Percentiles rank a stretch among this genome's conserved stretches.
Evolutionary conservation across 2,113 vertebrate genomes (phyloP).

Genomic region (Brachirus orientalis): DNA sequence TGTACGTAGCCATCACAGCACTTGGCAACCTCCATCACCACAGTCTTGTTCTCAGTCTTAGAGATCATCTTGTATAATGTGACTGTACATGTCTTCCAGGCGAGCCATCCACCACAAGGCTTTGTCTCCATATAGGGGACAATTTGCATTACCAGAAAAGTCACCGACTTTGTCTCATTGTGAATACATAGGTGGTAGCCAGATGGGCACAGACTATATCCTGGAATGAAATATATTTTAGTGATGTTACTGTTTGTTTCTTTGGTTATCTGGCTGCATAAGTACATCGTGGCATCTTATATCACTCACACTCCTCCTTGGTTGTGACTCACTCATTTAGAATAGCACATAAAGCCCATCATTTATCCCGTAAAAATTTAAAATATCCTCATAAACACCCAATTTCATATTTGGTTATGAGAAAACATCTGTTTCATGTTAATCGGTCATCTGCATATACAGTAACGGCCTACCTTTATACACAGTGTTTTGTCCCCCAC

Average conservation of each 20-base stretch:
- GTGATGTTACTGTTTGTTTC: background rate
- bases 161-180: conserved; percentile 72
- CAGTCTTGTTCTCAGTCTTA: conserved; percentile 55
- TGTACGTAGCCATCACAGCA: conserved; percentile 89
- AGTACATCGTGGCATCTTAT: background rate
- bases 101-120: conserved; percentile 87
- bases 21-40: conserved; percentile 72
- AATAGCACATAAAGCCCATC: background rate
- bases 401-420: background rate
- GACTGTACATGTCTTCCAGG: conserved; percentile 83
- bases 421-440: background rate
- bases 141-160: conserved; percentile 71
- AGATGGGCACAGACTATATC: conserved; percentile 80
- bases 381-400: background rate
- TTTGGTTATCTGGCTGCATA: conserved; percentile 3
- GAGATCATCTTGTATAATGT: conserved; percentile 74
- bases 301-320: background rate
- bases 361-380: background rate
- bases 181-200: conserved; percentile 86
- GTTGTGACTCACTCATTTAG: background rate
- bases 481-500: conserved; percentile 53
- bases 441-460: conserved; percentile 1
- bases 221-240: conserved; percentile 63
- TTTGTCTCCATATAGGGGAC: conserved; percentile 68
- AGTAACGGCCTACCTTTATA: conserved; percentile 72